phyloP scores from a whole-genome alignment of 2,113 vertebrate genomes.

The Malaclemys terrapin region DNA sequence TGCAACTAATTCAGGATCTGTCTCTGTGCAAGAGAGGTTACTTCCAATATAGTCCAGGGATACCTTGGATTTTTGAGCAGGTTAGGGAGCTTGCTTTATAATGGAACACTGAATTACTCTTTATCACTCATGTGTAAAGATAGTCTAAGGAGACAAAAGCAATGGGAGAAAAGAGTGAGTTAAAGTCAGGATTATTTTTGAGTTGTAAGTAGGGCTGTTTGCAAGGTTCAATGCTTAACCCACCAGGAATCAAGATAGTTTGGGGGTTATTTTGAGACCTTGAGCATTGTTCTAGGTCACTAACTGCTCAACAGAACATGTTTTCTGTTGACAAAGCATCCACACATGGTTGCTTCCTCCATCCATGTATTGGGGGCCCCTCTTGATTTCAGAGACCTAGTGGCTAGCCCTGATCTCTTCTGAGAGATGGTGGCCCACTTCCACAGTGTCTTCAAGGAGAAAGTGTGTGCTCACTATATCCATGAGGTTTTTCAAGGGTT shows the following conservation, averaged over 20 bases:
- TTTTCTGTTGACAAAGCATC: constrained; percentile 4
- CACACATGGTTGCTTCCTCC: neutral
- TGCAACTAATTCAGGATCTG: neutral
- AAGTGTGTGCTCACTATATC: neutral
- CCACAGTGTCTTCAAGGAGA: neutral
- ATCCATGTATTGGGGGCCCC: neutral
- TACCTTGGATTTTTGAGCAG: constrained; percentile 35
- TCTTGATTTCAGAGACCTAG: neutral
- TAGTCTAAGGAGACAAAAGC: constrained; percentile 36
- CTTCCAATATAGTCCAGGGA: neutral
- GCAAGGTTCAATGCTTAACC: no score
- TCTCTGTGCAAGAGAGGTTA: neutral
- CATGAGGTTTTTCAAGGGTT: neutral
- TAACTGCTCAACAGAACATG: neutral
- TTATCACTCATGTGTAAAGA: constrained; percentile 50
- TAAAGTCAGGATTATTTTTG: neutral
- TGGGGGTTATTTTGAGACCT: no score
- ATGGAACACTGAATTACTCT: constrained; percentile 58
- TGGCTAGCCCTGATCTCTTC: neutral
- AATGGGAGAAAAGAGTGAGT: constrained; percentile 56
- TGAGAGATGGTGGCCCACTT: neutral
- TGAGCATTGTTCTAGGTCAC: no score
- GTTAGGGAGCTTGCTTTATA: constrained; percentile 56
- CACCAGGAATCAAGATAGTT: no score
- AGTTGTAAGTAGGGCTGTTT: no score